Evolutionary conservation across 2,888 invertebrate genomes (phyloP), one percentile per base, ranked within the genome.

Genomic region (Euplexia lucipara): DNA sequence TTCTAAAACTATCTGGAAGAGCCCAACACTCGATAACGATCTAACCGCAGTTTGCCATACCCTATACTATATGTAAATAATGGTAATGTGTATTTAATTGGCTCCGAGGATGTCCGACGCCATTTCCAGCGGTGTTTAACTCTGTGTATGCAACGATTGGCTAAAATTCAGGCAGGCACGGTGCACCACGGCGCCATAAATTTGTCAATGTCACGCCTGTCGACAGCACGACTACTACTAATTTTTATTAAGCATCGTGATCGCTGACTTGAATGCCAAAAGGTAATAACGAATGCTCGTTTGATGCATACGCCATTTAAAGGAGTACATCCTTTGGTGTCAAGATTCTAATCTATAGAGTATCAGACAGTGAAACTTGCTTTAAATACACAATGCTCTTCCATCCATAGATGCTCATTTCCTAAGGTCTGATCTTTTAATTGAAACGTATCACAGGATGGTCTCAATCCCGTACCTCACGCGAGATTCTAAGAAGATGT

Each of bases 401-500:
- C 52, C 52, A 57, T 32, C 18, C 16, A 32, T 5, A 35, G 51
- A 44, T 48, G 30, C 41, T 62, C 52, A 64, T 32, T 63, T 69
- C 49, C 51, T 58, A 63, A 58, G 30, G 57, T 62, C 68, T 72
- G 70, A 69, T 83, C 22, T 83, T 77, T 86, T 90, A 91, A 92
- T 92, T 92, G 90, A 93, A 90, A 87, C 80, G 86, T 91, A 83
- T 84, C 79, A 84, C 84, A 86, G 86, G 90, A 89, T 88, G 86
- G 86, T 90, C 91, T 91, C 88, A 90, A 92, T 91, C 86, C 82
- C 66, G 70, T 86, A 88, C 91, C 94, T 87, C 93, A 92, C 92
- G 87, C 91, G 86, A 89, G 87, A 79, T 94, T 94, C 95, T 89
- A 81, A 88, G 94, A 95, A 94, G 84, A 91, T 86, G 86, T 88